Conservation (phyloP, 2,797 vertebrate species). For the Halcyon smyrnensis region DNA sequence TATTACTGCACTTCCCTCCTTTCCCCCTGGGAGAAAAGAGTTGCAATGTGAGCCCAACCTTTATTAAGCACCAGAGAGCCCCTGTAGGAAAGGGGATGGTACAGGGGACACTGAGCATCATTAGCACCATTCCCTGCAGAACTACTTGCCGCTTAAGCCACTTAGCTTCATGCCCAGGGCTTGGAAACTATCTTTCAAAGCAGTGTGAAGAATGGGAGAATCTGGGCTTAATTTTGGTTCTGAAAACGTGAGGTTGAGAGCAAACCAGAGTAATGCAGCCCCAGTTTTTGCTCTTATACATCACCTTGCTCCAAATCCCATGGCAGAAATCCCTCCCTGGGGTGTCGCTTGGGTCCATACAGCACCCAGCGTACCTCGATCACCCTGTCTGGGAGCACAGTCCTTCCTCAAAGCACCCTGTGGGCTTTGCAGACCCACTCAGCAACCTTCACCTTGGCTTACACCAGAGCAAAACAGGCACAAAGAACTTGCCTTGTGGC, state of each 20-base stretch:
- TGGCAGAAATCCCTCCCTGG: neutral
- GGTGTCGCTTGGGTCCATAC: neutral
- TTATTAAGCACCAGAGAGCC: neutral
- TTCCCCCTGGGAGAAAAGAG: slow-evolving; percentile 25
- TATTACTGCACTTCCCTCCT: neutral
- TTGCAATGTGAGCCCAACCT: neutral
- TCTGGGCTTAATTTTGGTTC: neutral
- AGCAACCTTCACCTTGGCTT: accelerated
- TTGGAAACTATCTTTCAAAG: neutral
- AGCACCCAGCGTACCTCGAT: accelerated
- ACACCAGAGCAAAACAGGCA: accelerated
- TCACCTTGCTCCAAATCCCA: neutral
- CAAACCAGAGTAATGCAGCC: accelerated
- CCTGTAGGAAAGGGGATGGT: neutral
- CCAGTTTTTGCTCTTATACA: accelerated
- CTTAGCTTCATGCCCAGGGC: neutral
- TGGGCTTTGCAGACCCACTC: accelerated
- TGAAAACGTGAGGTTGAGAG: neutral
- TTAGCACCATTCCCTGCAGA: neutral
- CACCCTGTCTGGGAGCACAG: neutral
- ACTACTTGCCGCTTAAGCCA: neutral
- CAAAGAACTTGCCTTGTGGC: accelerated
- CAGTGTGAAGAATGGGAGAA: neutral
- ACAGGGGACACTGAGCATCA: neutral
- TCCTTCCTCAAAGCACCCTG: neutral